Evolutionary conservation across 1,140 invertebrate species (phyloP).

Genomic region (Vollenhovia emeryi): DNA sequence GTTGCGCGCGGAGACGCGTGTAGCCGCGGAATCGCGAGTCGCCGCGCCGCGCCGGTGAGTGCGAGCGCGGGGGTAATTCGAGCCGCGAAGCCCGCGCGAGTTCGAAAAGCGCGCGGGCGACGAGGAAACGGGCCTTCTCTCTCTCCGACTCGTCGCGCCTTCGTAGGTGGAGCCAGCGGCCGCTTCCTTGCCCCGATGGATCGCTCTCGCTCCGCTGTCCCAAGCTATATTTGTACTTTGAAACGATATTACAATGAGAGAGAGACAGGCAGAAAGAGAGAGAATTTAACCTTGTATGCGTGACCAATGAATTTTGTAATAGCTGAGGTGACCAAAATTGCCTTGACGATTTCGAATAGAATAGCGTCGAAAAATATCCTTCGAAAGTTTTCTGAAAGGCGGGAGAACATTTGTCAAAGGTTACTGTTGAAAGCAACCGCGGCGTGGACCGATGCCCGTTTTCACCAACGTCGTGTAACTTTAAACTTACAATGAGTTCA

Average conservation of each 20-base stretch:
- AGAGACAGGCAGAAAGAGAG: not conserved
- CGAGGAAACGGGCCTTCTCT: not conserved
- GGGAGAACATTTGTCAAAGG: not conserved
- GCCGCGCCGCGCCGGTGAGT: not conserved
- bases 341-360: not conserved
- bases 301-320: not conserved
- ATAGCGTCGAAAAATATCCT: not conserved
- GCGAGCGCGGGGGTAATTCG: slow-evolving; percentile 20
- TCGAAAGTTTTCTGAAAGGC: not conserved
- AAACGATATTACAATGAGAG: not conserved
- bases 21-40: too few relatives aligned
- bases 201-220: not conserved
- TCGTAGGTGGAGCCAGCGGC: slow-evolving; percentile 43
- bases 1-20: slow-evolving; percentile 25
- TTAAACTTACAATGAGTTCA: too few relatives aligned
- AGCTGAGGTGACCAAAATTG: not conserved
- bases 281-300: not conserved
- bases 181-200: not conserved
- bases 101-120: slow-evolving; percentile 51
- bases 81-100: not conserved
- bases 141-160: not conserved
- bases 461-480: too few relatives aligned
- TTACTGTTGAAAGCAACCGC: too few relatives aligned
- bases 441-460: too few relatives aligned
- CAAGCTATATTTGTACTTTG: slow-evolving; percentile 25